Evolutionary conservation across 1,140 invertebrate species (phyloP), one percentile per base, ranked within the genome.

Genomic region (Zaprionus vittiger): DNA sequence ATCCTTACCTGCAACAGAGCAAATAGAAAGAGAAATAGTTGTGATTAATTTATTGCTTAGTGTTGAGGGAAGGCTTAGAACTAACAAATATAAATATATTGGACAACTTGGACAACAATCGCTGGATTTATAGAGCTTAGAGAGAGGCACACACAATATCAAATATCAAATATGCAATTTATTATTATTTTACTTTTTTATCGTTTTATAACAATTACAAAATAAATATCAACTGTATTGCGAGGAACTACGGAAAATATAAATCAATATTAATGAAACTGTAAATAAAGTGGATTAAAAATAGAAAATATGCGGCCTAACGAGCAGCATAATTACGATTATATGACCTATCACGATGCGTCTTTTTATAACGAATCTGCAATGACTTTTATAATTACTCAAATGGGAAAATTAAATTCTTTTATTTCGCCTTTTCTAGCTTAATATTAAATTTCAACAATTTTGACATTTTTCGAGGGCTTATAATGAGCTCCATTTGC

Each of bases 1-100:
- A 92, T 91, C 83, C 91, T 92, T 92, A 92, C 91, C 91, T 92
- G 89, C 24, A 92, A 92, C 22, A 77, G 80, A 73, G 75, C 11
- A 73, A 73, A 79, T 26, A 56, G 76, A 55, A 26, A 38, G 26
- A 82, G 63, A 57, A 69, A 69, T 65, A 47, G 2, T 17, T 20
- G n/a, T 60, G 64, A 77, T 91, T 73, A 78, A 67, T 83, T 49
- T 5, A 56, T 60, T 52, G 41, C 14, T 38, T 49, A 59, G 38
- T 41, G 38, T 5, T 41, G 2, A 9, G 5, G 4, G 17, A 4
- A 22, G 20, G 52, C 82, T 84, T 84, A 85, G 15, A 24, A 28
- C 82, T 81, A 59, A 74, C 63, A 54, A 84, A 64, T 28, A 28
- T 26, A 54, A 84, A 64, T 28, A 80, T n/a, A 59, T 67, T 80